These are phyloP conservation scores for Mirza zaza DNA, from an alignment of 2,113 vertebrate genomes.

Conservation along the genomic window DNA sequence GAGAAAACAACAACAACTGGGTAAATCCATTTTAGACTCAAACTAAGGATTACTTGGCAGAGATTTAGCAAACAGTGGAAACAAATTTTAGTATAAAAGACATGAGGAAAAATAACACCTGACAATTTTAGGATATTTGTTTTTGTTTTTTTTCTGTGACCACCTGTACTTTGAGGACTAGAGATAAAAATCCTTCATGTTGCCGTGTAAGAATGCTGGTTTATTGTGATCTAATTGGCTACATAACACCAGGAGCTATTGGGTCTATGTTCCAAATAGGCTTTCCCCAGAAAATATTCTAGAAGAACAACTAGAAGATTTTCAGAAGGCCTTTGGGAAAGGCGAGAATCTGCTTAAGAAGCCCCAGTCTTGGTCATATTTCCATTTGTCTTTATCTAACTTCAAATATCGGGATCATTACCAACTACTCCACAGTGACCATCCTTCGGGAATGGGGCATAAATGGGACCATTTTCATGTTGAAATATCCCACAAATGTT, in stretches of 20 bases:
- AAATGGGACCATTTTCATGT: not conserved
- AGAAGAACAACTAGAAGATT: not conserved
- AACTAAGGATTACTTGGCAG: not conserved
- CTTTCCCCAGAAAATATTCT: not conserved
- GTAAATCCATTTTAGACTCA: not conserved
- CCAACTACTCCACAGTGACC: not conserved
- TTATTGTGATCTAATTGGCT: not conserved
- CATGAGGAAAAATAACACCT: not conserved
- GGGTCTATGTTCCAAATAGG: not conserved
- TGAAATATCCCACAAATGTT: not conserved
- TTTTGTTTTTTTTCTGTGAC: not conserved
- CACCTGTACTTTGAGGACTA: not conserved
- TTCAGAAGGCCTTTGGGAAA: not conserved
- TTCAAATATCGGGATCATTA: not conserved
- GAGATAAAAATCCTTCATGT: not conserved
- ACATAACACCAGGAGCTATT: not conserved
- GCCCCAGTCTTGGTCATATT: not conserved
- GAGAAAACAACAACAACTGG: not conserved
- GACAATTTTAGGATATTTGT: not conserved
- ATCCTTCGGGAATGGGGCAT: not conserved
- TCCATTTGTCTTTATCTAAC: not conserved
- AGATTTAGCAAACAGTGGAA: not conserved
- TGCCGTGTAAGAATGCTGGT: fast-evolving
- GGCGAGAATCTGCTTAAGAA: not conserved
- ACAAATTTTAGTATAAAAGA: not conserved